Evolutionary conservation across 2,888 invertebrate species (phyloP), one percentile per base, ranked within the genome.

Genomic region (Invenusta paracnida): DNA sequence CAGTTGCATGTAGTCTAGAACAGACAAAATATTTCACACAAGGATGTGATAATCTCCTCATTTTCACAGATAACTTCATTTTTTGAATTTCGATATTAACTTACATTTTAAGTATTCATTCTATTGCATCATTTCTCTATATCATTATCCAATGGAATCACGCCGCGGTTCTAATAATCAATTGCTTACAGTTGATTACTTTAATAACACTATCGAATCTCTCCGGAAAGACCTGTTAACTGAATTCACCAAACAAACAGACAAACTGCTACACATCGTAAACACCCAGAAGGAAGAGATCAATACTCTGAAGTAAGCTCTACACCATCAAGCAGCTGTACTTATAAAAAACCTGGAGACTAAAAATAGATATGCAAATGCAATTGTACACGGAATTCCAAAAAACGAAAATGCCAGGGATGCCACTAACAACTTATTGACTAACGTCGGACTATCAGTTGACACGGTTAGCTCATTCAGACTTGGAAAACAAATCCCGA

Each of bases 261-360:
- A 17, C 48, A 5, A 48, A 48, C 48, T 48, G 17, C 48, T 11
- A 48, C 48, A 48, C 48, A 48, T 48, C 48, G 48, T 48, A 48
- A 48, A 48, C 5, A 48, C 48, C 48, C 11, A 48, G 11, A 5
- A 48, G 48, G 48, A 48, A 48, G 48, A 48, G 48, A 48, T 48
- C 48, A 48, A 48, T 48, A 48, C 48, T 48, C 48, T 48, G 48
- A 48, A 48, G 48, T 48, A 5, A 48, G 17, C 48, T 48, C 48
- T 48, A 48, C 48, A 17, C 48, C 48, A 48, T 48, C 48, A 48
- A 48, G n/a, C n/a, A n/a, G 48, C 48, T 48, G 48, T 48, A 73
- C 73, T 73, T 73, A 73, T 73, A 73, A 23, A 73, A 73, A 73
- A 73, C 73, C 73, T 73, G 73, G 73, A 23, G 73, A 73, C 73